A percentile compares a stretch with the other conserved stretches of the same genome.
Conservation (phyloP, 2,113 vertebrate genomes). For the Tupaia tana region DNA sequence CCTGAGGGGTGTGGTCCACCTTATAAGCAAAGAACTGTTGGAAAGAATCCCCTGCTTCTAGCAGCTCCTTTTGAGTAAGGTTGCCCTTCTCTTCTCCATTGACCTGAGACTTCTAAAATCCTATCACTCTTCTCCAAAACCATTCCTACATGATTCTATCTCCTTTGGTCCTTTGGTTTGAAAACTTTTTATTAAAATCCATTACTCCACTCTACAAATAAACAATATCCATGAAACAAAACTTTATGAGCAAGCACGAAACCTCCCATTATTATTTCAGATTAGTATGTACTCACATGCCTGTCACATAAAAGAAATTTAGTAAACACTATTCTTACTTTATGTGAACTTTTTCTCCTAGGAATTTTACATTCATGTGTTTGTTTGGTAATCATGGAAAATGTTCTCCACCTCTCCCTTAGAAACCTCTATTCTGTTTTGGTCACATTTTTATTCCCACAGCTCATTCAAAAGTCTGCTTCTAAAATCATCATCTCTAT, state of each 20-base stretch:
- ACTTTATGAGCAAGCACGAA: constrained; percentile 32
- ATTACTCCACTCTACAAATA: constrained; percentile 20
- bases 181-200: background rate
- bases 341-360: constrained; percentile 48
- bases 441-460: constrained; percentile 1
- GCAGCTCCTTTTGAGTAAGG: background rate
- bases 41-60: constrained; percentile 32
- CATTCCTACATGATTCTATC: constrained; percentile 34
- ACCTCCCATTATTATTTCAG: constrained; percentile 28
- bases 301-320: constrained; percentile 52
- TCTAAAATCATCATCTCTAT: constrained; percentile 22
- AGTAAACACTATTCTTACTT: constrained; percentile 44
- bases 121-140: background rate
- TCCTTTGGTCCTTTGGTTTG: constrained; percentile 54
- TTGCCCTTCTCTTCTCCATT: background rate
- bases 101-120: constrained; percentile 43
- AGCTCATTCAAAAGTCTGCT: background rate
- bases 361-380: background rate
- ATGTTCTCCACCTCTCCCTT: background rate
- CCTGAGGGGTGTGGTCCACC: background rate
- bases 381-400: constrained; percentile 42
- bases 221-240: constrained; percentile 52
- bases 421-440: constrained; percentile 48
- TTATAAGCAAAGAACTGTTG: background rate
- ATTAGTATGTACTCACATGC: constrained; percentile 6